These are phyloP conservation scores for Chrysolina haemoptera DNA, from an alignment of 2,888 invertebrate species.

Conservation along the genomic window DNA sequence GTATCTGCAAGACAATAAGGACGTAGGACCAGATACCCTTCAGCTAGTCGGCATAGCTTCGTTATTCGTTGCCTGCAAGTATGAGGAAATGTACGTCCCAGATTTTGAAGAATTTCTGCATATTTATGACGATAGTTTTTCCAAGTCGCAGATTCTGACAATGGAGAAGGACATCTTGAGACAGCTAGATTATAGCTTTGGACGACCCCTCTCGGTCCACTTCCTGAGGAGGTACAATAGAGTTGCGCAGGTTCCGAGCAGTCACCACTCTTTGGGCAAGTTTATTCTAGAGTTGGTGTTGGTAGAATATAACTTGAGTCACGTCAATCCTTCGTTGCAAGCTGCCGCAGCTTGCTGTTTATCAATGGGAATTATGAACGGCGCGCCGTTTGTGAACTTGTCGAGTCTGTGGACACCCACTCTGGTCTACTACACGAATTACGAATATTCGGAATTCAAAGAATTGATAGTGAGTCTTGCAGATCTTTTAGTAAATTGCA, in stretches of 20 bases:
- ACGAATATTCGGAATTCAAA: conserved; percentile 78
- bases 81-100: conserved; percentile 94
- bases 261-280: conserved; percentile 72
- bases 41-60: conserved; percentile 91
- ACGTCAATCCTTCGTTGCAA: conserved; percentile 86
- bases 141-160: conserved; percentile 81
- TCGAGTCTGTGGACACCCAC: conserved; percentile 81
- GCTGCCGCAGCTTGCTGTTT: conserved; percentile 87
- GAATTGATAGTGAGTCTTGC: conserved; percentile 82
- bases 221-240: conserved; percentile 86
- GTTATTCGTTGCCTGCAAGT: conserved; percentile 93
- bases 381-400: conserved; percentile 67
- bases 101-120: conserved; percentile 90
- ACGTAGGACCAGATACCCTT: conserved; percentile 69
- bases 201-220: conserved; percentile 89
- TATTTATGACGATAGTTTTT: conserved; percentile 91
- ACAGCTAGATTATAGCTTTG: conserved; percentile 84
- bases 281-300: conserved; percentile 91
- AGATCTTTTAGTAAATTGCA: conserved; percentile 76
- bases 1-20: conserved; percentile 81
- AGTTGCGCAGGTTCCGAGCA: conserved; percentile 73
- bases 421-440: conserved; percentile 83
- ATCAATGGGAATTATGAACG: conserved; percentile 74
- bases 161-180: conserved; percentile 88
- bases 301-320: conserved; percentile 84